Evolutionary conservation across 2,797 vertebrate species (phyloP), one percentile per base, ranked within the genome.

Genomic region (Uromys caudimaculatus): DNA sequence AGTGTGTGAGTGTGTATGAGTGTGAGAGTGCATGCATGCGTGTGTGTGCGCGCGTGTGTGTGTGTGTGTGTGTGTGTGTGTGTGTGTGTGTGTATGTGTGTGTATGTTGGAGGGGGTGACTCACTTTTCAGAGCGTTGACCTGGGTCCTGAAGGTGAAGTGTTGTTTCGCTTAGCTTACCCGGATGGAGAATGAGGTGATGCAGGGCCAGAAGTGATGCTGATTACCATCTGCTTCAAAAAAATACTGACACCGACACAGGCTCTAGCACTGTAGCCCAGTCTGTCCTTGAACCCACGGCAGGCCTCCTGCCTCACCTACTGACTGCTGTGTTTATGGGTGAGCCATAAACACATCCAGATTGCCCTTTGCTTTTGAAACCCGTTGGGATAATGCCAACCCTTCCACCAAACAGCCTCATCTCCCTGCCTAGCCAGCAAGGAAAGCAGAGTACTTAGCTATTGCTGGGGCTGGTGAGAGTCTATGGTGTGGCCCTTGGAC

Each of bases 361-460:
- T 58, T 44, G 38, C 76, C 82, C 54, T 95, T 94, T 89, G 75
- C 79, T 89, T 96, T 29, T 83, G 47, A 95, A 93, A 75, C 41
- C 10, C 13, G 0, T 0, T 29, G n/a, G 58, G 76, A 29, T 23
- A 14, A 44, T 75, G 76, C 23, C 44, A 76, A 8, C 19, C 84
- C 47, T 83, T 85, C 16, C 32, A 10, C 64, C 12, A 23, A 12
- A 83, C 6, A 32, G 3, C 83, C 71, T 88, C 47, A 35, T 47
- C 38, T 82, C 21, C 86, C 29, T 93, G 93, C 32, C 23, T 79
- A 69, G 23, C 56, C 44, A 62, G 47, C 50, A 27, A 67, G 95
- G 90, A 64, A 81, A 54, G 62, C 50, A n/a, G 64, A 82, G 47
- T 58, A 29, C 78, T 17, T 1, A 17, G 83, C 69, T 3, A 0